These are phyloP conservation scores for Ceuthmochares aereus DNA, from an alignment of 2,113 vertebrate species.

Conservation along the genomic window DNA sequence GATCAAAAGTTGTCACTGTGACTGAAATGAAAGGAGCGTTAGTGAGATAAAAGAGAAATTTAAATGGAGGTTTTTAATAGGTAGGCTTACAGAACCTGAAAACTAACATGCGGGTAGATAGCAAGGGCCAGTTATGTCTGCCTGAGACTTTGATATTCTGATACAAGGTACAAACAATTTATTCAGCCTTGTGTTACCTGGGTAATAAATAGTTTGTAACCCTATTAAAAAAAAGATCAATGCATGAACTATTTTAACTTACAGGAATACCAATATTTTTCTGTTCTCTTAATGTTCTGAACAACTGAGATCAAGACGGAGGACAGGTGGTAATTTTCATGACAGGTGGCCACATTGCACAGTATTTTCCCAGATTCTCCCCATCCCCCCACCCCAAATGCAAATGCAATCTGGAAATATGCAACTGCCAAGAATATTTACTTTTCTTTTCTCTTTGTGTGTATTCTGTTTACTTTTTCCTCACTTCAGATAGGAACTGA, in stretches of 20 bases:
- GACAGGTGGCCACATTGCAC: neutral
- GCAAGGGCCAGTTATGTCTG: neutral
- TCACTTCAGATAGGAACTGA: neutral
- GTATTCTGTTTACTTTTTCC: neutral
- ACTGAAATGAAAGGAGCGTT: neutral
- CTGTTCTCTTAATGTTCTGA: neutral
- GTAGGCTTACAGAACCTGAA: neutral
- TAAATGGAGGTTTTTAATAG: neutral
- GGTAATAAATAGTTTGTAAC: neutral
- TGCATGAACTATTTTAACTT: neutral
- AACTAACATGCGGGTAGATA: neutral
- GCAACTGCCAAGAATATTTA: conserved; percentile 3
- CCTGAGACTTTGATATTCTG: neutral
- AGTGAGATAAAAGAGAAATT: neutral
- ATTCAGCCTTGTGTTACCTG: neutral
- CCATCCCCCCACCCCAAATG: neutral
- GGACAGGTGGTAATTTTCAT: conserved; percentile 27
- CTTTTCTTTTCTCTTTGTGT: neutral
- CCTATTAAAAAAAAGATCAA: neutral
- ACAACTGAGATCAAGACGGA: neutral
- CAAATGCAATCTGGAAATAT: conserved; percentile 25
- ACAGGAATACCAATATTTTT: neutral
- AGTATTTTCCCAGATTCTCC: neutral
- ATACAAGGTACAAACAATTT: neutral
- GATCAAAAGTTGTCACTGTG: neutral